Evolutionary conservation across 2,113 vertebrate genomes (phyloP).

Genomic region (Pygoscelis adeliae): DNA sequence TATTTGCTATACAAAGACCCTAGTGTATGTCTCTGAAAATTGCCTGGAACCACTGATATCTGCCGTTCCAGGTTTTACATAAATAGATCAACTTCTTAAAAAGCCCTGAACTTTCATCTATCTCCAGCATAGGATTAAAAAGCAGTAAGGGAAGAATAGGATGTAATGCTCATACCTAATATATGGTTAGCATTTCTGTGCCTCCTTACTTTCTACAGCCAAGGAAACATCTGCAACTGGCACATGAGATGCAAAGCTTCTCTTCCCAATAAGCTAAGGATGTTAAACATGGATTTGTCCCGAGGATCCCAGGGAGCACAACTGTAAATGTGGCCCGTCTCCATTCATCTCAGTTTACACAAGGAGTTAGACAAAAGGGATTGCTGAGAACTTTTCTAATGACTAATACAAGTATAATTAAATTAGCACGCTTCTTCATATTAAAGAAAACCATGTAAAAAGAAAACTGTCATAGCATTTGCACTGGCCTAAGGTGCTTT

Average conservation of each 20-base stretch:
- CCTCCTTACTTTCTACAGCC: not conserved
- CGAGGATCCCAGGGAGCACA: not conserved
- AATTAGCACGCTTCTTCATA: not conserved
- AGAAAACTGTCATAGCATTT: not conserved
- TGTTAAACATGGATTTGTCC: not conserved
- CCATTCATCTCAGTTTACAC: not conserved
- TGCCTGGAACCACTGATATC: not conserved
- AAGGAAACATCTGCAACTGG: not conserved
- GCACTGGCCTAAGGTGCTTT: not conserved
- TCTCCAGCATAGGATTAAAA: not conserved
- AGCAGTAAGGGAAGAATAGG: not conserved
- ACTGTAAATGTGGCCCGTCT: not conserved
- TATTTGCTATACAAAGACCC: not conserved
- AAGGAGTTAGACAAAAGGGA: not conserved
- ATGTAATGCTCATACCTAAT: not conserved
- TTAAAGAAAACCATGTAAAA: not conserved
- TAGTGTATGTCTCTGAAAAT: not conserved
- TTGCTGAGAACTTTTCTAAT: not conserved
- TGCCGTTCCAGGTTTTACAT: not conserved
- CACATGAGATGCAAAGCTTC: not conserved
- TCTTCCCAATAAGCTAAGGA: not conserved
- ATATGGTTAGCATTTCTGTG: not conserved
- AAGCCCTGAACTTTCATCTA: accelerated
- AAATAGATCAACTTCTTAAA: not conserved
- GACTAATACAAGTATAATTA: not conserved